Base-by-base conservation (phyloP, 2,113 vertebrate species). In the Lichenostomus cassidix region DNA sequence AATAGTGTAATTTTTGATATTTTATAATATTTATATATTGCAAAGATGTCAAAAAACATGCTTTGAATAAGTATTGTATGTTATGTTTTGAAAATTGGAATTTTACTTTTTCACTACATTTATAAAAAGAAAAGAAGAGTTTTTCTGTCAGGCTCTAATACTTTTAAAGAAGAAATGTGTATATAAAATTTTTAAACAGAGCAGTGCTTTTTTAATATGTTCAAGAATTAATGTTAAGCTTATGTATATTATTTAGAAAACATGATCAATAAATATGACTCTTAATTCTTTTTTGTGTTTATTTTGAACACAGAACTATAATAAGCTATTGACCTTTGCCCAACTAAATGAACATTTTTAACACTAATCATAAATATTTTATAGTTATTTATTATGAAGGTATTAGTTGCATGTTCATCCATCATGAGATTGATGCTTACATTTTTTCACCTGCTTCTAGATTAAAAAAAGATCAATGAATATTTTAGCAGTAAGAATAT, bases 361-460 rank as follows among this genome's bases (percentile, higher is more conserved):
- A 44, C 4, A 25, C 63, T 84, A 95, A 84, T 92, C 37, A 81
- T 92, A 91, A 94, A 88, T 94, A 78, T 89, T 79, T 91, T 89
- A 56, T 74, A 92, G 28, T 60, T 94, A 70, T 93, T 96, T 97
- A 41, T 96, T 95, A 67, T 71, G 64, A 90, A 96, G 83, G n/a
- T 96, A 47, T 86, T 94, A 97, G 95, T 91, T 97, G 95, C 87
- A 90, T 97, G 92, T 94, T 97, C 96, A 98, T 92, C 95, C 96
- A 95, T 97, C 92, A 84, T 88, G 76, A 97, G 89, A 96, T 88
- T 97, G 94, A 95, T 97, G 95, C 96, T 97, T 97, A 96, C 97
- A 97, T 98, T 98, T 96, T 98, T 96, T 95, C 97, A 97, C 78
- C 85, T 93, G 52, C 88, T 89, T 96, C 89, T 97, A 91, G 87